Base-by-base conservation (phyloP, 23 tunicate species). In the Botrylloides violaceus region DNA sequence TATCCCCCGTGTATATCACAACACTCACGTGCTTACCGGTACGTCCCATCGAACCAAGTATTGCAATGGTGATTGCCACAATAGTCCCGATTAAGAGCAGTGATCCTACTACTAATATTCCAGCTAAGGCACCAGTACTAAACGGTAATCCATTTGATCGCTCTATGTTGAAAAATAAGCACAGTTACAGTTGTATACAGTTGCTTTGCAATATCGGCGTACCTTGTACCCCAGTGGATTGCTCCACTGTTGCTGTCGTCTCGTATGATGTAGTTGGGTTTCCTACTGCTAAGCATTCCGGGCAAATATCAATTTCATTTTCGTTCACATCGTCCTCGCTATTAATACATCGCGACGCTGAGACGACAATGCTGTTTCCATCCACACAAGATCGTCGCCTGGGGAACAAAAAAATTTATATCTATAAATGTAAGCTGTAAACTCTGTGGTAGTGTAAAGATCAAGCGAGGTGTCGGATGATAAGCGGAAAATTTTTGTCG, bases 21-120 rank as follows among this genome's bases (percentile, higher is more conserved):
- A 63, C 70, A 63, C 70, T 63, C 70, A 63, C 70, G 35, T 63
- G 70, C 70, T 63, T 63, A 63, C 70, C 70, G 23, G 35, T 63
- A 34, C 33, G 70, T 21, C 70, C 32, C 29, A 27, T 29, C 35
- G 33, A 63, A 19, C 33, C 33, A 31, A 63, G 33, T 63, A 63
- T 9, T 3, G 34, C 26, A 23, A 63, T 25, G 36, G 33, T 31
- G 35, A 63, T 31, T 3, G 36, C 70, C 4, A 29, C 29, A 34
- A 63, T 4, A 6, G 29, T 7, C 6, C 35, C 70, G 33, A 63
- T 28, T 21, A 63, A 63, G 4, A 63, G 35, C 35, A 63, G 15
- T 15, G 53, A 43, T 15, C 53, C 53, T 9, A 15, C 53, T 15
- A 15, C 15, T 9, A 43, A 7, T 43, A 43, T 43, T 43, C 53